Evolutionary conservation across 2,797 vertebrate genomes (phyloP).

Genomic region (Cercopithecus petaurista): DNA sequence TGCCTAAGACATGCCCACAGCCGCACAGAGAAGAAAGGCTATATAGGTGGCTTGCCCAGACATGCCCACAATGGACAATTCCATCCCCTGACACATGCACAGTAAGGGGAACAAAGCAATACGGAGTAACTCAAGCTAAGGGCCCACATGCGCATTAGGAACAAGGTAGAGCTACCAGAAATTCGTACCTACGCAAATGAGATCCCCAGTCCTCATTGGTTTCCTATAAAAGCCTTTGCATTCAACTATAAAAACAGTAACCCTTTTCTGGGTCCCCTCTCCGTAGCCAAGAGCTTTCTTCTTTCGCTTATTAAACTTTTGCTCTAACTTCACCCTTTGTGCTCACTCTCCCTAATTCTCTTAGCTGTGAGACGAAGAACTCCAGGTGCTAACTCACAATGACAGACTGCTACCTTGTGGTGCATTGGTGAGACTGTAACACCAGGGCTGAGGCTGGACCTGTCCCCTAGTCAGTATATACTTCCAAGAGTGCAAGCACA

Average conservation of each 20-base stretch:
- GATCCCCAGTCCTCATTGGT: not conserved
- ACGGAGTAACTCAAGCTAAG: not conserved
- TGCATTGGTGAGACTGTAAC: not conserved
- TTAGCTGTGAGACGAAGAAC: not conserved
- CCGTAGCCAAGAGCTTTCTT: not conserved
- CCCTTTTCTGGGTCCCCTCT: not conserved
- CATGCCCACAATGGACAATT: not conserved
- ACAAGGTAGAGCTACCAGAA: not conserved
- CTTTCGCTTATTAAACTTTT: not conserved
- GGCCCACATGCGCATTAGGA: not conserved
- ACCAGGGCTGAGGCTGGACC: not conserved
- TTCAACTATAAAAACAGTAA: not conserved
- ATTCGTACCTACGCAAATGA: not conserved
- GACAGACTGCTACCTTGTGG: not conserved
- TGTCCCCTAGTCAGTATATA: accelerated
- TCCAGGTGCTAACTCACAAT: not conserved
- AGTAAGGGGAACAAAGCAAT: not conserved
- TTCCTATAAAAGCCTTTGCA: not conserved
- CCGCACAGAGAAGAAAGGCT: not conserved
- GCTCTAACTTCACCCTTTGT: not conserved
- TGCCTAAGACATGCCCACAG: not conserved
- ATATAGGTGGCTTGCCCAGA: not conserved
- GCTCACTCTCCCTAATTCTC: not conserved
- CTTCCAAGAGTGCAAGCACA: not conserved
- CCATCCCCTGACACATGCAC: not conserved